phyloP scores from a whole-genome alignment of 2,888 invertebrate species.

The Idaea biselata region DNA sequence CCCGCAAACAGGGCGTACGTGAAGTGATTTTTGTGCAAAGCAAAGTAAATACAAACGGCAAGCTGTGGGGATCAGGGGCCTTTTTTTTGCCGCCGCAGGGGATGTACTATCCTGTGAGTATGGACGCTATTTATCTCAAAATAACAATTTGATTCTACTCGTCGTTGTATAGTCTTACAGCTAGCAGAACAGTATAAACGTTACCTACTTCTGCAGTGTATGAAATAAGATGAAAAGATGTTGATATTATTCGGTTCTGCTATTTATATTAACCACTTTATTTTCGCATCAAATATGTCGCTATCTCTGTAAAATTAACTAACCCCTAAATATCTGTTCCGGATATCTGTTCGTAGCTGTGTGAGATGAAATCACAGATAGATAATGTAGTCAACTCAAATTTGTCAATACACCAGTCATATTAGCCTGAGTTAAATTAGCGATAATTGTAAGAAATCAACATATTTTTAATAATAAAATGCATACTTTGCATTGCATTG shows the following conservation, averaged over 20 bases:
- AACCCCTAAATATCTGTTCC: background rate
- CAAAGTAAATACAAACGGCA: slow-evolving; percentile 88
- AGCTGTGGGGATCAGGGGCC: slow-evolving; percentile 98
- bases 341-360: background rate
- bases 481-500: background rate
- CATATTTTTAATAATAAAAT: background rate
- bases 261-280: slow-evolving; percentile 7
- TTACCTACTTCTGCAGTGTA: slow-evolving; percentile 1
- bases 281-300: slow-evolving; percentile 8
- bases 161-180: background rate
- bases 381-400: too few species aligned
- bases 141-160: slow-evolving; percentile 7
- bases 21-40: slow-evolving; percentile 81
- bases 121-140: slow-evolving; percentile 29
- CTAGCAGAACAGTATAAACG: slow-evolving; percentile 12
- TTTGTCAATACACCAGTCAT: background rate
- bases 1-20: slow-evolving; percentile 69
- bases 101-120: slow-evolving; percentile 97
- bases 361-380: background rate
- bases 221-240: background rate
- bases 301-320: background rate
- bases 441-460: background rate
- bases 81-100: slow-evolving; percentile 98
- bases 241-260: background rate
- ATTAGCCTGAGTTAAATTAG: background rate